Conservation (phyloP, 2,888 invertebrate genomes). For the Pantelozetes paolii region DNA sequence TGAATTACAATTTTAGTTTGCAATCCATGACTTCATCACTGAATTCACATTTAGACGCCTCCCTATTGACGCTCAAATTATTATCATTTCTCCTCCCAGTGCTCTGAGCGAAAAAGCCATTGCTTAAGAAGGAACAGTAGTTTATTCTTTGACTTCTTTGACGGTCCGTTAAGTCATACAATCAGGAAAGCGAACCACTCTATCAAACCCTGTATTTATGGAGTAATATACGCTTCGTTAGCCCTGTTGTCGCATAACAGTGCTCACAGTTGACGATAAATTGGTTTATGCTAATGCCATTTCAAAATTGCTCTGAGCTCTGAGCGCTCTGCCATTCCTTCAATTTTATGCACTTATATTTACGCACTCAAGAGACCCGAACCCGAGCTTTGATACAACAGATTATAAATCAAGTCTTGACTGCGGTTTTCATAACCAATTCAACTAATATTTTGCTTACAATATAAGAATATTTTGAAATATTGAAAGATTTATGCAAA, state of each 20-base stretch:
- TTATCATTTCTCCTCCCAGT: conserved; percentile 32
- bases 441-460: neutral
- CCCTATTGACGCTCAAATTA: neutral
- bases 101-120: neutral
- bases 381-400: conserved; percentile 19
- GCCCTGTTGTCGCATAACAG: conserved; percentile 26
- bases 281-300: conserved; percentile 35
- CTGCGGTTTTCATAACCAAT: conserved; percentile 4
- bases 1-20: neutral
- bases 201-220: neutral
- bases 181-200: conserved; percentile 20
- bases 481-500: conserved; percentile 29
- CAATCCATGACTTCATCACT: neutral
- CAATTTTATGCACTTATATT: conserved; percentile 8
- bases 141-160: neutral
- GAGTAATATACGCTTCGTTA: conserved; percentile 26
- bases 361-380: conserved; percentile 7
- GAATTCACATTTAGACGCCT: neutral
- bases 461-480: conserved; percentile 4
- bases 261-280: conserved; percentile 23
- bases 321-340: neutral
- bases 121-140: neutral
- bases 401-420: conserved; percentile 28
- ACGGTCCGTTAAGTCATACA: conserved; percentile 14
- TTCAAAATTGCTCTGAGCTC: conserved; percentile 24